Conservation (phyloP, 2,888 invertebrate species). For the Eupithecia insigniata region DNA sequence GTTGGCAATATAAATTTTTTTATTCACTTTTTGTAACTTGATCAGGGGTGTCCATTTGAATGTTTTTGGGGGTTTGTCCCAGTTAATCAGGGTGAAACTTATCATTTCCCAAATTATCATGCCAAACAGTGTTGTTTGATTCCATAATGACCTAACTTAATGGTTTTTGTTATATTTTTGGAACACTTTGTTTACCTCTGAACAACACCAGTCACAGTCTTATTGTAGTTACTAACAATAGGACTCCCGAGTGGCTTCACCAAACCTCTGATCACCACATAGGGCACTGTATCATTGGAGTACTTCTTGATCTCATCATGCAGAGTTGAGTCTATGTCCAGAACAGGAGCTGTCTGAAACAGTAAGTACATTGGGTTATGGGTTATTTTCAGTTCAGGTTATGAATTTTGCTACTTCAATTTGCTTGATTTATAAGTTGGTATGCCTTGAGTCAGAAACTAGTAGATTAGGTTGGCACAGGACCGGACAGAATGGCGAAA, state of each 20-base stretch:
- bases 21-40: no score
- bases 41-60: no score
- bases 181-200: constrained; percentile 80
- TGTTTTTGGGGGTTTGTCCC: no score
- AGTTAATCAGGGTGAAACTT: no score
- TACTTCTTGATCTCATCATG: constrained; percentile 85
- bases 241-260: constrained; percentile 91
- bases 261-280: constrained; percentile 89
- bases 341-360: constrained; percentile 87
- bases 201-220: constrained; percentile 89
- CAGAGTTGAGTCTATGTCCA: constrained; percentile 87
- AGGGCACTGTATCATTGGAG: constrained; percentile 87
- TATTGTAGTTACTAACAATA: constrained; percentile 89
- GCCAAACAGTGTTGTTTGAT: no score
- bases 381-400: neutral
- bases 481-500: no score
- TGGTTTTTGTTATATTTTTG: neutral
- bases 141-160: no score
- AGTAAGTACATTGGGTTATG: neutral
- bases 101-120: no score
- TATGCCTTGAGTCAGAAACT: neutral
- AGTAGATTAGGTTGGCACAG: no score
- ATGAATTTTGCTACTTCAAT: neutral
- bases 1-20: no score
- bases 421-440: neutral